Conservation (phyloP, 53 echinoderm and acorn worm species). For the Paracentrotus lividus region DNA sequence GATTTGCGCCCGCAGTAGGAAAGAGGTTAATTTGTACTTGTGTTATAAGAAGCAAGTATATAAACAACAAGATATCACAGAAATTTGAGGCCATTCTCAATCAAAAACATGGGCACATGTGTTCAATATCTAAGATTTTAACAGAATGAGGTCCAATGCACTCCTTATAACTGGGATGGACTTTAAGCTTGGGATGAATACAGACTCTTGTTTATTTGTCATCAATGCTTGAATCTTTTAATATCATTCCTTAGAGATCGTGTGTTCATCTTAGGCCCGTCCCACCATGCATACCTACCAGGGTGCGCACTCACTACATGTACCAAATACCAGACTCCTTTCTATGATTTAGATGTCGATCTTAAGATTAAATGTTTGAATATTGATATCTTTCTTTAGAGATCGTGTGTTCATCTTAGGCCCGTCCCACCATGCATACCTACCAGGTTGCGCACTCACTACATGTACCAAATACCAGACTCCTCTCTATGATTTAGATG, state of each 20-base stretch:
- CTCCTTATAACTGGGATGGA: too few relatives aligned
- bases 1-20: too few relatives aligned
- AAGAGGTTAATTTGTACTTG: too few relatives aligned
- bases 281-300: slow-evolving; percentile 90
- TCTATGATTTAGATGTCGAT: slow-evolving; percentile 90
- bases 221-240: too few relatives aligned
- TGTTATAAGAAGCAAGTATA: too few relatives aligned
- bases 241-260: slow-evolving; percentile 80
- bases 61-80: too few relatives aligned
- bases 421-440: slow-evolving; percentile 93
- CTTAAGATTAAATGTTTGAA: not conserved
- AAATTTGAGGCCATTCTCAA: too few relatives aligned
- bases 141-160: too few relatives aligned
- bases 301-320: slow-evolving; percentile 92
- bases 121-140: too few relatives aligned
- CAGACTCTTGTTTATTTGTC: too few relatives aligned
- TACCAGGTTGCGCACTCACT: slow-evolving; percentile 93
- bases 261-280: slow-evolving; percentile 95
- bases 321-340: slow-evolving; percentile 87
- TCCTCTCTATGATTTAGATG: slow-evolving; percentile 88
- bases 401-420: slow-evolving; percentile 97
- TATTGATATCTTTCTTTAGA: slow-evolving; percentile 61
- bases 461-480: slow-evolving; percentile 87
- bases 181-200: too few relatives aligned
- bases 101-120: too few relatives aligned